These are phyloP conservation scores for Caenorhabditis sulstoni DNA, from an alignment of 2,888 invertebrate genomes.

Conservation along the genomic window DNA sequence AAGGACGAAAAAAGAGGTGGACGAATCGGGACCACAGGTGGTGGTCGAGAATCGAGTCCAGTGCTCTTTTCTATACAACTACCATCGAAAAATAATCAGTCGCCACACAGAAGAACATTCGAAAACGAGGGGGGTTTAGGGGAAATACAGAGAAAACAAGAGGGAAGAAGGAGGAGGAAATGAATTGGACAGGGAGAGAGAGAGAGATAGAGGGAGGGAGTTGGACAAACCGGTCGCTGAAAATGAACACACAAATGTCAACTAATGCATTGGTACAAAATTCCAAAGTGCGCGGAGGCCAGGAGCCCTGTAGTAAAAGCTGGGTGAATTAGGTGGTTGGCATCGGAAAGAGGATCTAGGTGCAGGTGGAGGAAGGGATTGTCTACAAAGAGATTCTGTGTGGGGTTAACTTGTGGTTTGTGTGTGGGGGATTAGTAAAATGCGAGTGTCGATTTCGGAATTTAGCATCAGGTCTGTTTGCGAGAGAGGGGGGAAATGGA, in stretches of 20 bases:
- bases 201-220: background rate
- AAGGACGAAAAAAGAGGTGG: slow-evolving; percentile 13
- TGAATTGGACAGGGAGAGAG: slow-evolving; percentile 4
- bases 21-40: background rate
- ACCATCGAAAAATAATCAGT: slow-evolving; percentile 49
- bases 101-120: slow-evolving; percentile 23
- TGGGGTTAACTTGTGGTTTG: background rate
- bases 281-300: slow-evolving; percentile 19
- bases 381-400: slow-evolving; percentile 54
- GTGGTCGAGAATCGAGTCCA: background rate
- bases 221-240: slow-evolving; percentile 54
- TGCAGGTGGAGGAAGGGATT: slow-evolving; percentile 4
- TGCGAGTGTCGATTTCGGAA: slow-evolving; percentile 38
- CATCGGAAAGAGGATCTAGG: slow-evolving; percentile 47
- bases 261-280: slow-evolving; percentile 48
- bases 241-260: slow-evolving; percentile 57
- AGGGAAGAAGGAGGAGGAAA: background rate
- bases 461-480: slow-evolving; percentile 51
- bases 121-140: too few species aligned
- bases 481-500: background rate
- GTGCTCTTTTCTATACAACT: slow-evolving; percentile 45
- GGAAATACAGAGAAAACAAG: background rate
- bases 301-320: slow-evolving; percentile 33
- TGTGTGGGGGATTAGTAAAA: slow-evolving; percentile 36
- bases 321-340: slow-evolving; percentile 20